These are phyloP conservation scores for Gobio occitaniae DNA, from an alignment of 2,797 vertebrate genomes.

Conservation along the genomic window DNA sequence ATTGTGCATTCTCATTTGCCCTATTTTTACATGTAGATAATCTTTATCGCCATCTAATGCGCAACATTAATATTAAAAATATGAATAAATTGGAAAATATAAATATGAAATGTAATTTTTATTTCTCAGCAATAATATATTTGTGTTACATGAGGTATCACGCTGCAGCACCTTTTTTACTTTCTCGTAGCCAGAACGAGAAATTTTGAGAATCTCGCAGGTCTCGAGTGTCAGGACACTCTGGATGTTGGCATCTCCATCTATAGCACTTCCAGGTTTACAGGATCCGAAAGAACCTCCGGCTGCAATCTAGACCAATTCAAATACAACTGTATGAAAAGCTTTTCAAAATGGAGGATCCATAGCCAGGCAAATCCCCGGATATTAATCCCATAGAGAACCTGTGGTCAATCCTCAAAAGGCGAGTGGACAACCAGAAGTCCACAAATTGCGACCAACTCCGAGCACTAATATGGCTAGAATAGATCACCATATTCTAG, in stretches of 20 bases:
- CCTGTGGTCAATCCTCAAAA: background rate
- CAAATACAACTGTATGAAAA: background rate
- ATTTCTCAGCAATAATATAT: background rate
- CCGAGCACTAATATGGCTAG: background rate
- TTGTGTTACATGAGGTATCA: background rate
- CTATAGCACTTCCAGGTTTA: slow-evolving; percentile 7
- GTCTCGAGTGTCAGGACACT: slow-evolving; percentile 60
- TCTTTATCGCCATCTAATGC: background rate
- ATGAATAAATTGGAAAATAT: background rate
- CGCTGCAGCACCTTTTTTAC: slow-evolving; percentile 59
- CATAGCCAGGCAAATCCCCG: background rate
- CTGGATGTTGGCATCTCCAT: slow-evolving; percentile 13
- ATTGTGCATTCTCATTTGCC: too few relatives aligned
- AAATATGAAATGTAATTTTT: background rate
- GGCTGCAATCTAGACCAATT: slow-evolving; percentile 59
- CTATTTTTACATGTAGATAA: background rate
- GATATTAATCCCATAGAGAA: background rate
- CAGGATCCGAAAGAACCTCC: slow-evolving; percentile 67
- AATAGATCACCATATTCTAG: background rate
- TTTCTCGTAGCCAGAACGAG: slow-evolving; percentile 61
- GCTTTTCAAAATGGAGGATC: background rate
- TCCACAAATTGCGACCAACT: background rate
- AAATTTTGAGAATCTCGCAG: slow-evolving; percentile 71
- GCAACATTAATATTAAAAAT: background rate
- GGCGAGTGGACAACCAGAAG: background rate